Percentiles rank a stretch among this genome's conserved stretches.
Evolutionary conservation across 2,888 invertebrate species (phyloP).

Genomic region (Ceraclea dissimilis): DNA sequence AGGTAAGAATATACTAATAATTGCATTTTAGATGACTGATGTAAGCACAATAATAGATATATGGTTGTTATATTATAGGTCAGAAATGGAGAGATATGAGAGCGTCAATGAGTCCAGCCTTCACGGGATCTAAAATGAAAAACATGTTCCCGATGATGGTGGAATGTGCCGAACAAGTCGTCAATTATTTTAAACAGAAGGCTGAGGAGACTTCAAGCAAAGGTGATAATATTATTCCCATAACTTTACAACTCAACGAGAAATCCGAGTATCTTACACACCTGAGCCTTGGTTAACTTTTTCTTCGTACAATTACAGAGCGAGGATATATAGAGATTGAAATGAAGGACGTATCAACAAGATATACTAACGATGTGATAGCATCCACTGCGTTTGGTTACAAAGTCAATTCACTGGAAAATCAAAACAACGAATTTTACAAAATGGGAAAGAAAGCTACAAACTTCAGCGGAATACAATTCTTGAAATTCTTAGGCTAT

Average conservation of each 20-base stretch:
- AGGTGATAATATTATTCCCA: slow-evolving; percentile 30
- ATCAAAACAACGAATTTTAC: slow-evolving; percentile 49
- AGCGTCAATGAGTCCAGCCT: slow-evolving; percentile 30
- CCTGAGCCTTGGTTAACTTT: too few species aligned
- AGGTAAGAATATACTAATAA: slow-evolving; percentile 24
- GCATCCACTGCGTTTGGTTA: slow-evolving; percentile 52
- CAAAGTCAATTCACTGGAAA: slow-evolving; percentile 46
- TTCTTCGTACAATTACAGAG: too few species aligned
- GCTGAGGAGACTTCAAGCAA: slow-evolving; percentile 25
- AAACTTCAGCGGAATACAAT: slow-evolving; percentile 24
- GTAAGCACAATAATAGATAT: neutral
- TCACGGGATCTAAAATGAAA: slow-evolving; percentile 32
- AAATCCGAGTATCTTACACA: too few species aligned
- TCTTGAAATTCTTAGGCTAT: slow-evolving; percentile 24
- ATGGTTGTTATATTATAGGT: slow-evolving; percentile 12
- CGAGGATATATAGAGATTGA: slow-evolving; percentile 33
- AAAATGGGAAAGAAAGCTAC: slow-evolving; percentile 30
- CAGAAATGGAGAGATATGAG: slow-evolving; percentile 32
- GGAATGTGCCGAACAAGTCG: slow-evolving; percentile 29
- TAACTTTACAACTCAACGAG: too few species aligned
- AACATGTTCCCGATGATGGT: slow-evolving; percentile 30
- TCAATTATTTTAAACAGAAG: slow-evolving; percentile 27
- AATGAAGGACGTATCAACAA: slow-evolving; percentile 42
- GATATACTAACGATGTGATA: slow-evolving; percentile 54
- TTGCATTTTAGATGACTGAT: neutral